Base-by-base conservation (phyloP, 2,888 invertebrate species). In the Tenthredo notha region DNA sequence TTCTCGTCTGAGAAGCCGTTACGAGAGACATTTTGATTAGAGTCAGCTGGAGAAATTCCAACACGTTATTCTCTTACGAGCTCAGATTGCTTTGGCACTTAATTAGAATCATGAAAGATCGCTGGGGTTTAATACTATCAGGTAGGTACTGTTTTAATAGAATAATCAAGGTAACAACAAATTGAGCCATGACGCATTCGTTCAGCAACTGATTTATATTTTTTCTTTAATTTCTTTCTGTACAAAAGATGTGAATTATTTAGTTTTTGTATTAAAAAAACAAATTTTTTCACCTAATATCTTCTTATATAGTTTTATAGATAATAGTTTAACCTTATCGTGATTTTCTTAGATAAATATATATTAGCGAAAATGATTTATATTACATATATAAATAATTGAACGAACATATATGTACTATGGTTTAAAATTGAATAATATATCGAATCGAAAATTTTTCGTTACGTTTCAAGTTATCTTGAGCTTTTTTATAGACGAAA, bases 41-140 rank as follows among this genome's bases (percentile, higher is more conserved):
- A 74, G 40, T 74, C n/a, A 21, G 40, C 70, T n/a, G 12, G 21
- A 74, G 43, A 43, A 74, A 74, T 74, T 74, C 74, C 43, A 43
- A 21, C 74, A 74, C 74, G 74, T 43, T 43, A 43, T 74, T 43
- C 43, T 43, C 40, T 25, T 43, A 74, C 74, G 21, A 74, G 74
- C 40, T 74, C 74, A 43, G 74, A 74, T 74, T 74, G 74, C 74
- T 74, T 74, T 43, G 74, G 21, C 21, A 43, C 74, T 74, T 74
- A 74, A 74, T 74, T 74, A 74, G 25, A 40, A 25, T 74, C 74
- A 25, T 43, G 74, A 74, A 74, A 74, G 21, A 43, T 74, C 25
- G 40, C 21, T 3, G 67, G 25, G 9, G 40, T 43, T 74, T 74
- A n/a, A 74, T n/a, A 40, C n/a, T 25, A 40, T 12, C 43, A 43